phyloP scores from a whole-genome alignment of 2,113 vertebrate species.

The Proterorhinus semilunaris region DNA sequence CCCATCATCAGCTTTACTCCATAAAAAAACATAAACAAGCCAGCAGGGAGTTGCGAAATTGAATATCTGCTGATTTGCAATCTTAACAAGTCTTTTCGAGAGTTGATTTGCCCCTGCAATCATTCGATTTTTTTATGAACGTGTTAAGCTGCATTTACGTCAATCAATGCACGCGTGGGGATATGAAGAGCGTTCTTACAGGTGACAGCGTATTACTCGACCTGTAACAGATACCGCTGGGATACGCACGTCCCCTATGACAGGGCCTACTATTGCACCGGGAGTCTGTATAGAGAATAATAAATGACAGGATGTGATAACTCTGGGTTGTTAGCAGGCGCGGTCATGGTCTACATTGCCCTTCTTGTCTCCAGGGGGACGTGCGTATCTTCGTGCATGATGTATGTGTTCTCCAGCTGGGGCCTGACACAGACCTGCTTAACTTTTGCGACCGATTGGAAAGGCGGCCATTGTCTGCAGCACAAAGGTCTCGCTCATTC shows the following conservation, averaged over 20 bases:
- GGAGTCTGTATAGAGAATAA: constrained; percentile 60
- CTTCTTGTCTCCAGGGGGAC: constrained; percentile 65
- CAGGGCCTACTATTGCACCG: constrained; percentile 58
- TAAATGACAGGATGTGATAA: constrained; percentile 72
- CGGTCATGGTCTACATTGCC: constrained; percentile 68
- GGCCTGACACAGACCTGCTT: constrained; percentile 43
- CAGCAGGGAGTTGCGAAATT: constrained; percentile 64
- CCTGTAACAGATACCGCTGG: constrained; percentile 65
- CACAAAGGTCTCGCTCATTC: constrained; percentile 78
- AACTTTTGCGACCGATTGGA: constrained; percentile 49
- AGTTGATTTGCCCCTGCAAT: constrained; percentile 42
- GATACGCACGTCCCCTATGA: constrained; percentile 62
- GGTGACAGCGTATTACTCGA: constrained; percentile 65
- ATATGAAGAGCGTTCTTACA: constrained; percentile 45
- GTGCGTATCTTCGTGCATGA: constrained; percentile 13
- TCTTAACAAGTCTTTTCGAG: constrained; percentile 60
- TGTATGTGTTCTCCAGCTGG: constrained; percentile 38
- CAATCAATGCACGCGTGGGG: constrained; percentile 43
- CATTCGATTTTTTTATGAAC: constrained; percentile 35
- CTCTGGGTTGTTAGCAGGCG: constrained; percentile 62
- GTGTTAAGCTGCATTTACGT: constrained; percentile 60
- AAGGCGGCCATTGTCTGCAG: constrained; percentile 58
- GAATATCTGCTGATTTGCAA: constrained; percentile 67
- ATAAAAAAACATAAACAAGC: constrained; percentile 25
- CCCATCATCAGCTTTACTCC: constrained; percentile 63